These are phyloP conservation scores for Malaclemys terrapin DNA, from an alignment of 2,113 vertebrate species.

Conservation along the genomic window DNA sequence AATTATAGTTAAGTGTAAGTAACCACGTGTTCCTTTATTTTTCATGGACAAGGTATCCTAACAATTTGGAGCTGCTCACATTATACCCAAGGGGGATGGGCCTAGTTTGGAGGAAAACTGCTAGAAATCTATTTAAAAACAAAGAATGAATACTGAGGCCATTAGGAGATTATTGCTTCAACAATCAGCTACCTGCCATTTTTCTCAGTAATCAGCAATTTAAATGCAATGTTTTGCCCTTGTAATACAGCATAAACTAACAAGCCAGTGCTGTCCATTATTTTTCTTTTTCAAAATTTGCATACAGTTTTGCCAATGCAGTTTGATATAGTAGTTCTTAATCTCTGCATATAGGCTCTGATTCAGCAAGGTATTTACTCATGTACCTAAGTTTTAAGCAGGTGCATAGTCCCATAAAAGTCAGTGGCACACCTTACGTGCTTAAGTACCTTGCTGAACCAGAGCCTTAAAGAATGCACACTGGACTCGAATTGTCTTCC, in stretches of 20 bases:
- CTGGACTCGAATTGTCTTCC: background rate
- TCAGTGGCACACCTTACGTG: background rate
- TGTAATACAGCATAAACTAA: background rate
- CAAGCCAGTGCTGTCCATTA: background rate
- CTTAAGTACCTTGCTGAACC: background rate
- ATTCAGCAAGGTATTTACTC: background rate
- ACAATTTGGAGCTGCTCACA: background rate
- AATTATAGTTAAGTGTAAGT: rapidly evolving
- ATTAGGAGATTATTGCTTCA: background rate
- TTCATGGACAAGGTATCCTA: background rate
- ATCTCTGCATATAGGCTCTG: background rate
- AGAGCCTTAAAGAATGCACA: background rate
- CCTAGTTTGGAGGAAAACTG: background rate
- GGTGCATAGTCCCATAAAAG: background rate
- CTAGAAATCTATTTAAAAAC: background rate
- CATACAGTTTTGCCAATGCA: background rate
- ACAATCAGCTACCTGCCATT: background rate
- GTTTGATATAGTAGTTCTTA: background rate
- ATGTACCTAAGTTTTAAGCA: background rate
- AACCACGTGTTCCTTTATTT: background rate
- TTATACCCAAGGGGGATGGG: background rate
- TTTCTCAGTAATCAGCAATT: background rate
- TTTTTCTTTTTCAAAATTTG: background rate
- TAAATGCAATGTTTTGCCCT: background rate
- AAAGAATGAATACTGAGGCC: background rate